phyloP scores from a whole-genome alignment of 2,113 vertebrate species.

The Anthoscopus minutus region DNA sequence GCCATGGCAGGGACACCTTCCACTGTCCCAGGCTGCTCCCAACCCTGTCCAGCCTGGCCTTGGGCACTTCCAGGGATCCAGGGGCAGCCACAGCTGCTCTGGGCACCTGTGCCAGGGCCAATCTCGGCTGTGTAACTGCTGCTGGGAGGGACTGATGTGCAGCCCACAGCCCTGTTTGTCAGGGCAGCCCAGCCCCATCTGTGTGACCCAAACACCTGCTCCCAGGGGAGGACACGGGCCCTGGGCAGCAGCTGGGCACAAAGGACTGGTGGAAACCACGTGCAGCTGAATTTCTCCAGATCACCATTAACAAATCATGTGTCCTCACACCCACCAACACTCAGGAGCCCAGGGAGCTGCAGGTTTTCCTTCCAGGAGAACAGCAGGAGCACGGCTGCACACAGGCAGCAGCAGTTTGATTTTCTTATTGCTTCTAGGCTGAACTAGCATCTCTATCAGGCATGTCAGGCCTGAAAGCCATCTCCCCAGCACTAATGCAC shows the following conservation, averaged over 20 bases:
- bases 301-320: accelerated
- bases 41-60: accelerated
- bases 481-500: background rate
- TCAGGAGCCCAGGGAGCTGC: background rate
- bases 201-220: background rate
- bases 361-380: background rate
- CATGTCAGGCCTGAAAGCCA: background rate
- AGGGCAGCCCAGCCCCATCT: background rate
- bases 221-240: accelerated
- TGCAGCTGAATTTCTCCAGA: background rate
- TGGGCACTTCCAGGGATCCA: background rate
- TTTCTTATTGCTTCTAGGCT: background rate
- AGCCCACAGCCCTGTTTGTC: background rate
- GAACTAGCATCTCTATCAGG: background rate
- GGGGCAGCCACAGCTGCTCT: background rate
- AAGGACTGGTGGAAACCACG: accelerated
- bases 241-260: background rate
- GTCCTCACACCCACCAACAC: background rate
- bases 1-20: background rate
- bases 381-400: background rate
- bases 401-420: background rate
- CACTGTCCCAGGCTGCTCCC: accelerated
- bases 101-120: background rate
- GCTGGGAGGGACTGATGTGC: accelerated
- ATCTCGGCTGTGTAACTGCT: accelerated